Evolutionary conservation across 2,113 vertebrate species (phyloP).

Genomic region (Trinectes maculatus): DNA sequence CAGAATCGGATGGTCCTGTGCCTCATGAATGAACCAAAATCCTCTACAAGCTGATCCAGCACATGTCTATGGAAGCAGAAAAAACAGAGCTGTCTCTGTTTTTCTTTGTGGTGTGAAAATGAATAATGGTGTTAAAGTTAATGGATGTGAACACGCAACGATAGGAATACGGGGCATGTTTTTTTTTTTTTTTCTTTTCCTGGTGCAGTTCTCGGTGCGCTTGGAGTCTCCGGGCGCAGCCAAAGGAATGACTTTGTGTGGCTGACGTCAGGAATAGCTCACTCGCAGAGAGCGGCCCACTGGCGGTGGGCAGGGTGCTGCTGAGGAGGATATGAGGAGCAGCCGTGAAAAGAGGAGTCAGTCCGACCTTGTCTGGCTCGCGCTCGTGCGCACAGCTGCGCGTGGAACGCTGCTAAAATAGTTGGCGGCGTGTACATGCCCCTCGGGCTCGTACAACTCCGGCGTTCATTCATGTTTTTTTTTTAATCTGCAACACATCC

Average conservation of each 20-base stretch:
- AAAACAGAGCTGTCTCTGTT: neutral
- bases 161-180: neutral
- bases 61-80: neutral
- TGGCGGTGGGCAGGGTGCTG: constrained; percentile 56
- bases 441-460: constrained; percentile 48
- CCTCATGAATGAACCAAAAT: constrained; percentile 22
- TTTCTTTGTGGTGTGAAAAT: neutral
- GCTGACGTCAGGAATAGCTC: constrained; percentile 74
- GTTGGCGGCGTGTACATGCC: constrained; percentile 45
- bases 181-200: constrained; percentile 16
- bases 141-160: neutral
- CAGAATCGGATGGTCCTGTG: constrained; percentile 19
- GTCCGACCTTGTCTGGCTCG: constrained; percentile 71
- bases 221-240: constrained; percentile 53
- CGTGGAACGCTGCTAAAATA: constrained; percentile 56
- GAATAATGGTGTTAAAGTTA: neutral
- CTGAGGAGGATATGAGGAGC: constrained; percentile 55
- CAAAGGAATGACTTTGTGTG: constrained; percentile 53
- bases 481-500: constrained; percentile 25
- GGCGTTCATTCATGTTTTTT: constrained; percentile 52
- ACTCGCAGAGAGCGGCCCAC: constrained; percentile 51
- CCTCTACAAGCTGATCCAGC: neutral
- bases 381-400: constrained; percentile 50
- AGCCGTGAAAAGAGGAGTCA: constrained; percentile 56
- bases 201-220: constrained; percentile 34